Evolutionary conservation across 2,888 invertebrate species (phyloP).

Genomic region (Melipona beecheii): DNA sequence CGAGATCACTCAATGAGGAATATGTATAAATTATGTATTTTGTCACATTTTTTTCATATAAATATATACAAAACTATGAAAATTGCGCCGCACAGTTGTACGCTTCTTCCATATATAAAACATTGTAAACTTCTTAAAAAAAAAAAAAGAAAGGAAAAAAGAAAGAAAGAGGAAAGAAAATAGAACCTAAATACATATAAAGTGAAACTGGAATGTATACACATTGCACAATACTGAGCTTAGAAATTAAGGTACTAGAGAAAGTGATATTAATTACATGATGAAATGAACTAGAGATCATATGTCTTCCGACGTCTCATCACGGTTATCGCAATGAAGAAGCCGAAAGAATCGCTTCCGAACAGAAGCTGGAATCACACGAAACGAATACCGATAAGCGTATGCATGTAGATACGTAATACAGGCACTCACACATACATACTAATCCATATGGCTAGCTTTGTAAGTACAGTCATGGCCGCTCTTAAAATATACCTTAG

Average conservation of each 20-base stretch:
- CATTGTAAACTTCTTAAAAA: conserved; percentile 60
- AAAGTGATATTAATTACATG: conserved; percentile 70
- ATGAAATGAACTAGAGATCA: conserved; percentile 81
- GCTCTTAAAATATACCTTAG: conserved; percentile 78
- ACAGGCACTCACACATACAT: conserved; percentile 84
- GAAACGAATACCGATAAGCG: conserved; percentile 66
- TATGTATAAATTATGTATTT: conserved; percentile 84
- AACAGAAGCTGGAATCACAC: conserved; percentile 60
- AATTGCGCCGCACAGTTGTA: conserved; percentile 77
- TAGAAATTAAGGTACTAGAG: conserved; percentile 75
- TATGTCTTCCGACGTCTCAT: conserved; percentile 70
- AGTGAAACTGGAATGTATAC: conserved; percentile 80
- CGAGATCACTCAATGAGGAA: conserved; percentile 62
- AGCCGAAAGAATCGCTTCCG: conserved; percentile 48
- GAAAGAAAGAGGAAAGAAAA: conserved; percentile 37
- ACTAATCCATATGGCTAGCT: conserved; percentile 82
- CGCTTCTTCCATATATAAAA: conserved; percentile 77
- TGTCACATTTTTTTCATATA: conserved; percentile 80
- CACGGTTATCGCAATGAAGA: conserved; percentile 20
- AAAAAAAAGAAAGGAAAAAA: conserved; percentile 53
- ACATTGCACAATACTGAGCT: conserved; percentile 83
- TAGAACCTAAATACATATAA: conserved; percentile 62
- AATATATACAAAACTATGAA: conserved; percentile 83
- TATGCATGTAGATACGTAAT: conserved; percentile 69
- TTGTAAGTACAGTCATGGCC: conserved; percentile 83